Evolutionary conservation across 2,888 invertebrate genomes (phyloP).

Genomic region (Rhagium mordax): DNA sequence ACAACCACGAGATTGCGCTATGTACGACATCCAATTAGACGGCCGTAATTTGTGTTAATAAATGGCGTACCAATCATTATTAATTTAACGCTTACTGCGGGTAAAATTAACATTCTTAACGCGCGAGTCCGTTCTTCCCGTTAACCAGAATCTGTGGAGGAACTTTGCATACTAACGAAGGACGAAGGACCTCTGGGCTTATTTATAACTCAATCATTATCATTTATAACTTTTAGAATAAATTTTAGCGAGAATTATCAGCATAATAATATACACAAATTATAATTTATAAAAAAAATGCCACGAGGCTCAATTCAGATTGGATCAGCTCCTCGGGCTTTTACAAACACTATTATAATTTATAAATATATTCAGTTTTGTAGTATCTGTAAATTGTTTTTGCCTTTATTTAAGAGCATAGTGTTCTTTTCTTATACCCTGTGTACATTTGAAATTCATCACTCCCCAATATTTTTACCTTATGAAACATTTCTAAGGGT

Average conservation of each 20-base stretch:
- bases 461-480: no score
- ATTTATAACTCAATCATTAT: constrained; percentile 30
- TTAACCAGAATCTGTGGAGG: constrained; percentile 41
- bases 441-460: no score
- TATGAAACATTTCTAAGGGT: no score
- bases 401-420: no score
- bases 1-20: constrained; percentile 59
- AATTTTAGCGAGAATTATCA: background rate
- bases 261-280: background rate
- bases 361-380: no score
- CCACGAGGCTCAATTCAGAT: no score
- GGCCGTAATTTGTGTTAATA: constrained; percentile 66
- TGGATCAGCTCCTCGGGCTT: no score
- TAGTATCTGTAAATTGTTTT: no score
- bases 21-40: constrained; percentile 66
- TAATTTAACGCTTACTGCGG: constrained; percentile 62
- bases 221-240: constrained; percentile 27
- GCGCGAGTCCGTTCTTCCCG: constrained; percentile 46
- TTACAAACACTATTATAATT: no score
- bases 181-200: constrained; percentile 10
- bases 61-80: constrained; percentile 68
- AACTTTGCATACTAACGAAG: constrained; percentile 38
- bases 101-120: constrained; percentile 49
- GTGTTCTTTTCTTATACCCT: no score
- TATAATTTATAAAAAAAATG: background rate